Conservation (phyloP, 2,888 invertebrate species). For the Heliconius sara region DNA sequence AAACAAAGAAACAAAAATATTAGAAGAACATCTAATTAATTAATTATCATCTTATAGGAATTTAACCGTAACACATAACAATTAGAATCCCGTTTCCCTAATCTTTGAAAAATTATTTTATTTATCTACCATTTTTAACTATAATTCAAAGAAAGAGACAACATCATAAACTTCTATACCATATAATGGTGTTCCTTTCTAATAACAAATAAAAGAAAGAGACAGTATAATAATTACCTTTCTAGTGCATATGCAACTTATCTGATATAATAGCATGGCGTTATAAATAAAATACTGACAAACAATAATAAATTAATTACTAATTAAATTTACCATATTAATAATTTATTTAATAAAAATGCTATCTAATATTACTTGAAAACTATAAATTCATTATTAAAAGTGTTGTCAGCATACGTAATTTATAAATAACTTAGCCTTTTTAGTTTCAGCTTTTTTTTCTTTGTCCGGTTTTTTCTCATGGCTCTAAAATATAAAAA, state of each 20-base stretch:
- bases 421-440: background rate
- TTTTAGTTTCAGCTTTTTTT: background rate
- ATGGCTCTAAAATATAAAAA: background rate
- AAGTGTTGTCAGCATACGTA: background rate
- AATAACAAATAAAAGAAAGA: background rate
- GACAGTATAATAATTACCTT: background rate
- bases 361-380: constrained; percentile 1
- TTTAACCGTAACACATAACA: constrained; percentile 23
- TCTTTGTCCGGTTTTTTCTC: background rate
- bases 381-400: too few relatives aligned
- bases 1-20: too few relatives aligned
- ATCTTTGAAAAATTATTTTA: background rate
- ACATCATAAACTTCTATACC: too few relatives aligned
- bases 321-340: background rate
- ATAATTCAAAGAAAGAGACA: background rate
- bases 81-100: background rate
- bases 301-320: constrained; percentile 7
- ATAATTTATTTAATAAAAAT: background rate
- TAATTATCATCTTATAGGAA: background rate
- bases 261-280: too few relatives aligned
- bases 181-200: background rate
- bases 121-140: background rate
- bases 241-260: too few relatives aligned
- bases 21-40: background rate
- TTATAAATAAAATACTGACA: background rate